Evolutionary conservation across 2,888 invertebrate species (phyloP), one percentile per base, ranked within the genome.

Genomic region (Heteromurus nitidus): DNA sequence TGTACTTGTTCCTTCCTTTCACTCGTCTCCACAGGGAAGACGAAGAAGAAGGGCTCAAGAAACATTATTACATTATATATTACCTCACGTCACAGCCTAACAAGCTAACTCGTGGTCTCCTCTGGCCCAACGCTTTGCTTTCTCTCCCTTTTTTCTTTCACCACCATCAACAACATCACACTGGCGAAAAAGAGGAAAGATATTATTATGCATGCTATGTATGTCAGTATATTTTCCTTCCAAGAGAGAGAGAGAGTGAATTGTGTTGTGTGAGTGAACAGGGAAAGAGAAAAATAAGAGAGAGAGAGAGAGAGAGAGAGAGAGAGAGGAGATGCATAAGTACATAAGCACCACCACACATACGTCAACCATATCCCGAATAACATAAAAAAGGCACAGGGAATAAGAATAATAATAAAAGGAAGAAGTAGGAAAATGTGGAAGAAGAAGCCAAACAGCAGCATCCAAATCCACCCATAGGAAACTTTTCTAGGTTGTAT

Each of bases 1-100:
- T 73, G 80, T 80, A 67, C 80, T 73, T 55, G 67, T 72, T 68
- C 73, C 73, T 80, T 73, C 79, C 80, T 80, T 79, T 69, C 76
- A 60, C 55, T 72, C 73, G 72, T 80, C 67, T 72, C 73, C 80
- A 73, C 73, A 73, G 73, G 73, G 73, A 70, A 65, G 67, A 60
- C 28, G 67, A 62, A 64, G 64, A 77, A 53, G 55, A 79, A 70
- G 72, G 80, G 65, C 72, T 72, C 67, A 73, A 73, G 67, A 60
- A 80, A 80, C 80, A 80, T 72, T 80, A 80, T 80, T 80, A 80
- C 80, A 80, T 80, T 80, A 80, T 80, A 80, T 80, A 80, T 80
- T 80, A 80, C 80, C 80, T 80, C 80, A 80, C 80, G 80, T 80
- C 80, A 80, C 65, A 79, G 73, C 68, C 79, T 80, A 80, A 80